Evolutionary conservation across 2,888 invertebrate genomes (phyloP), one percentile per base, ranked within the genome.

Genomic region (Podotricha telesiphe): DNA sequence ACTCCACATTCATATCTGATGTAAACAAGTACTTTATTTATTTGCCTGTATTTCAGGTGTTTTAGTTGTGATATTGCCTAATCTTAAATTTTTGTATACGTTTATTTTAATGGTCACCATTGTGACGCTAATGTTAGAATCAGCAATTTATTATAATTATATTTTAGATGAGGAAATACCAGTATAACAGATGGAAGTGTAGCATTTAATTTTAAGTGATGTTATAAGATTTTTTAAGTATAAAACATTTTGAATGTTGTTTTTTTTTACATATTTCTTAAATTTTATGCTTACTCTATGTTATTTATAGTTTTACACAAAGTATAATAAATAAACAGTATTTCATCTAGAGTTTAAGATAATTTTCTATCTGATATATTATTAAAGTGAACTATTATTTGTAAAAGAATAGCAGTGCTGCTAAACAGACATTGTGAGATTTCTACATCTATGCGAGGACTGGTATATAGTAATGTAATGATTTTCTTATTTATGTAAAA

Each of bases 61-160:
- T 91, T 92, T 88, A 91, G 92, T 93, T 93, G 93, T 93, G 93
- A 93, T 93, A 93, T 92, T 87, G 89, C 83, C 83, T 89, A 89
- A 88, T 87, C 79, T 89, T 83, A 89, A 87, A 82, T 83, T 88
- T 89, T 89, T 86, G 92, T 93, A 93, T 93, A 93, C 92, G 92
- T 92, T 92, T 89, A 88, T 83, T 89, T 89, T 86, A 86, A 79
- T 73, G 71, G 91, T 92, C 90, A 85, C 82, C 70, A 65, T 65
- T 75, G 86, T 91, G 92, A 91, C 91, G 84, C 87, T 89, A 91
- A 91, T 90, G 65, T 87, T 88, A 87, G 83, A 83, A 81, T 82
- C 85, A 81, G 84, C 84, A 85, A 84, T 84, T 59, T 82, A 83
- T 81, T 77, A 79, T 79, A 80, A 75, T 78, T 84, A 83, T 75